Percentiles rank a stretch among this genome's conserved stretches.
Evolutionary conservation across 2,888 invertebrate genomes (phyloP).

Genomic region (Brassicogethes aeneus): DNA sequence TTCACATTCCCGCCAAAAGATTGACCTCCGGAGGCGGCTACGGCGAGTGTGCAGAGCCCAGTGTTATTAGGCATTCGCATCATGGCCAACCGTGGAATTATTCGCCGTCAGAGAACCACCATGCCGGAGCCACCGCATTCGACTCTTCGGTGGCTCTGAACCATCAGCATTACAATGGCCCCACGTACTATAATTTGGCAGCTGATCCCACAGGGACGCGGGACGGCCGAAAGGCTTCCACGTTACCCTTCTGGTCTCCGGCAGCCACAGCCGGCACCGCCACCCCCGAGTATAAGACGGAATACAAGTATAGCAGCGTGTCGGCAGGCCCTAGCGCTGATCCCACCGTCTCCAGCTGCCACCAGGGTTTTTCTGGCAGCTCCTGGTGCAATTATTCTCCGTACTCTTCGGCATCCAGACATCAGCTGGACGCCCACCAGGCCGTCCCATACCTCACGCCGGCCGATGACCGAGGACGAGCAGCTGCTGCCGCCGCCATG

Average conservation of each 20-base stretch:
- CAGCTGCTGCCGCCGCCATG: slow-evolving; percentile 47
- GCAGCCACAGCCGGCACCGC: slow-evolving; percentile 49
- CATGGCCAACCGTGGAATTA: slow-evolving; percentile 64
- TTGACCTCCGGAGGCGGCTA: slow-evolving; percentile 45
- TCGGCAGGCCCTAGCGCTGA: slow-evolving; percentile 43
- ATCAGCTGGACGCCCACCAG: slow-evolving; percentile 50
- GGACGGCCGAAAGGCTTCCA: slow-evolving; percentile 47
- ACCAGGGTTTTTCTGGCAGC: slow-evolving; percentile 60
- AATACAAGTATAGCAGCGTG: slow-evolving; percentile 41
- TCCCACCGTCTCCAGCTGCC: slow-evolving; percentile 51
- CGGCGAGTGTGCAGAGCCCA: slow-evolving; percentile 50
- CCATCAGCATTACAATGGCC: slow-evolving; percentile 61
- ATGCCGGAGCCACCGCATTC: slow-evolving; percentile 43
- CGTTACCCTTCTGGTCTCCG: slow-evolving; percentile 62
- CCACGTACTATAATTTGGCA: slow-evolving; percentile 68
- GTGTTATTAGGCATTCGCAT: slow-evolving; percentile 70
- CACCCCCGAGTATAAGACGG: slow-evolving; percentile 49
- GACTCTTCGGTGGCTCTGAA: slow-evolving; percentile 52
- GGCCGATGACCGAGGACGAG: slow-evolving; percentile 60
- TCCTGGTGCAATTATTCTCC: slow-evolving; percentile 67
- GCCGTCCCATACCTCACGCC: slow-evolving; percentile 58
- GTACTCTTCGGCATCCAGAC: slow-evolving; percentile 50
- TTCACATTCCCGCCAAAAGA: slow-evolving; percentile 86
- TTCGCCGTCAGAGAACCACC: slow-evolving; percentile 53
- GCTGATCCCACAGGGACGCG: slow-evolving; percentile 50